These are phyloP conservation scores for Euwallacea similis DNA, from an alignment of 1,140 invertebrate genomes.

Conservation along the genomic window DNA sequence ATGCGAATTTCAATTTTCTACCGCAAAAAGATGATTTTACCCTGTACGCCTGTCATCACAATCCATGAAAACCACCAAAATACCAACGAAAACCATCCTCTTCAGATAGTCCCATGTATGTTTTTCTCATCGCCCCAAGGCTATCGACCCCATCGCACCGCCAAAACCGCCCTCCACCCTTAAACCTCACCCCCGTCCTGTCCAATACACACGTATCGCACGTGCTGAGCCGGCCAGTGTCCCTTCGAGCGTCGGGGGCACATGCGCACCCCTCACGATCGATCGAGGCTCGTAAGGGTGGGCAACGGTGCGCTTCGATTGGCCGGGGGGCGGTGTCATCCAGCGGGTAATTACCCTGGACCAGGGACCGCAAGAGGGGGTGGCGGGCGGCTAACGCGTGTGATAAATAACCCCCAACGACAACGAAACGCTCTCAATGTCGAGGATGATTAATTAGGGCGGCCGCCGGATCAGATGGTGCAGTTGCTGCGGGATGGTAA, in stretches of 20 bases:
- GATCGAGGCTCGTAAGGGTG: slow-evolving; percentile 27
- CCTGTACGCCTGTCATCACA: too few relatives aligned
- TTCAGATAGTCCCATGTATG: too few relatives aligned
- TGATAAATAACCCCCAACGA: slow-evolving; percentile 42
- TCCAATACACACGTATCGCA: slow-evolving; percentile 32
- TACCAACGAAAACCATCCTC: too few relatives aligned
- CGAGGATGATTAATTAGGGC: slow-evolving; percentile 53
- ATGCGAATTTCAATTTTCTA: too few relatives aligned
- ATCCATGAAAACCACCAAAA: too few relatives aligned
- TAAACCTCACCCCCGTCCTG: slow-evolving; percentile 37
- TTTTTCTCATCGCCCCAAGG: too few relatives aligned
- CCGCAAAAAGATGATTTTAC: too few relatives aligned
- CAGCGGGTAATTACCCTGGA: slow-evolving; percentile 52
- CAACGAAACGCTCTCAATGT: slow-evolving; percentile 53
- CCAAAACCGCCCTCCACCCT: slow-evolving; percentile 19
- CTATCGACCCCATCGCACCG: too few relatives aligned
- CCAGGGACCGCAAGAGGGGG: slow-evolving; percentile 40
- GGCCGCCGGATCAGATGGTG: slow-evolving; percentile 35
- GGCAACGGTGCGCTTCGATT: slow-evolving; percentile 38
- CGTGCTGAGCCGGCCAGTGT: slow-evolving; percentile 35
- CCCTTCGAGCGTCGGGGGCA: slow-evolving; percentile 19
- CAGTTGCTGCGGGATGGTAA: slow-evolving; percentile 22
- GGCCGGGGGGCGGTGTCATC: slow-evolving; percentile 49
- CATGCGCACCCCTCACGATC: slow-evolving; percentile 18
- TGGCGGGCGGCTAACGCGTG: slow-evolving; percentile 31